Evolutionary conservation across 2,888 invertebrate species (phyloP), one percentile per base, ranked within the genome.

Genomic region (Mesorhabditis sp.): DNA sequence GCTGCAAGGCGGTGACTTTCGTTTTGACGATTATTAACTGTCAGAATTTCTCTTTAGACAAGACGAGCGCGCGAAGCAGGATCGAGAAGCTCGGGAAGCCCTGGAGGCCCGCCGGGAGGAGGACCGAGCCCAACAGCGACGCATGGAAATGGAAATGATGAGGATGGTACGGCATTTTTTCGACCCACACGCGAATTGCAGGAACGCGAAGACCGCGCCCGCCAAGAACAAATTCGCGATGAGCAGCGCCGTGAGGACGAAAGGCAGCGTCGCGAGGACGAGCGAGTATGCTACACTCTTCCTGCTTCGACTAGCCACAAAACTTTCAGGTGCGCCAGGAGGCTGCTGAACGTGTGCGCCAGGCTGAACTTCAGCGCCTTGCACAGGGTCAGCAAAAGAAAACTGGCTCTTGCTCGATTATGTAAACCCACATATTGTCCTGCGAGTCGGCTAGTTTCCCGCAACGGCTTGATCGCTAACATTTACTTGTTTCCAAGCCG

Each of bases 241-340:
- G n/a, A n/a, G 58, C 10, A 50, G 58, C 58, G 58, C 58, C 58
- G 58, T 13, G 58, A 50, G 58, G 58, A 50, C 10, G 58, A 50
- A 50, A 50, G 58, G 58, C 10, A 50, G 58, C 58, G 58, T 1
- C 58, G 58, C 2, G 58, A 50, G 58, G 58, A 50, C 7, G 58
- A 10, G 7, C 7, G 58, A 2, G 58, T 13, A 28, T 28, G 28
- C 58, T 13, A 50, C 58, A 50, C 58, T 10, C 58, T 50, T 50
- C n/a, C n/a, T 50, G 58, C n/a, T 50, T n/a, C n/a, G n/a, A 0
- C 7, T 50, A 13, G 58, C n/a, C n/a, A 50, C 1, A 50, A 50
- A 50, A 50, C 28, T 28, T 50, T 50, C 58, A 50, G 58, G n/a
- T 50, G n/a, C 58, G 58, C n/a, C 58, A 50, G n/a, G 58, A 50